These are phyloP conservation scores for Nasonia vitripennis DNA, from an alignment of 1,140 invertebrate species.

Conservation along the genomic window DNA sequence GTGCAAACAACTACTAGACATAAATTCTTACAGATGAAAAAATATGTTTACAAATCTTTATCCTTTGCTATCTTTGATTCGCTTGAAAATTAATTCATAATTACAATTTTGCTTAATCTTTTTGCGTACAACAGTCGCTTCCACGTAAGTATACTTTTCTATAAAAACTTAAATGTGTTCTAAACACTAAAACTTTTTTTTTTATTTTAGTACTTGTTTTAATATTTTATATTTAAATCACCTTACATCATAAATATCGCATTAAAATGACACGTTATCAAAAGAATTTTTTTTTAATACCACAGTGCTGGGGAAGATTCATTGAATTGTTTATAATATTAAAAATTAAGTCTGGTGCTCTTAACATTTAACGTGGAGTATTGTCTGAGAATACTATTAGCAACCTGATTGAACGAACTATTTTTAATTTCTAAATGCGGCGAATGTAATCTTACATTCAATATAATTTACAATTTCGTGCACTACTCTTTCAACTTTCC, in stretches of 20 bases:
- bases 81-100: background rate
- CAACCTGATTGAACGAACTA: slow-evolving; percentile 22
- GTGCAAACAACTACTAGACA: slow-evolving; percentile 7
- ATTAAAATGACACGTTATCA: background rate
- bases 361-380: background rate
- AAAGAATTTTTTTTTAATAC: background rate
- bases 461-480: too few relatives aligned
- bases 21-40: slow-evolving; percentile 15
- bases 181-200: background rate
- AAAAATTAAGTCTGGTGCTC: slow-evolving; percentile 3
- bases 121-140: background rate
- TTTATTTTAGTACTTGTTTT: background rate
- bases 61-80: background rate
- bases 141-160: too few relatives aligned
- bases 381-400: slow-evolving; percentile 36
- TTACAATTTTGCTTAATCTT: background rate
- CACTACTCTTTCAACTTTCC: too few relatives aligned
- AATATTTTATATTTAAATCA: background rate
- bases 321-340: slow-evolving; percentile 3
- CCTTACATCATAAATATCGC: slow-evolving; percentile 30
- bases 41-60: slow-evolving; percentile 36
- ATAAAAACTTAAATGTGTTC: too few relatives aligned
- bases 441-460: too few relatives aligned
- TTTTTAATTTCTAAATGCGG: background rate
- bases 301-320: too few relatives aligned